Percentiles rank a stretch among this genome's conserved stretches.
These are phyloP conservation scores for Tipula confusa DNA, from an alignment of 2,888 invertebrate genomes.

Conservation along the genomic window DNA sequence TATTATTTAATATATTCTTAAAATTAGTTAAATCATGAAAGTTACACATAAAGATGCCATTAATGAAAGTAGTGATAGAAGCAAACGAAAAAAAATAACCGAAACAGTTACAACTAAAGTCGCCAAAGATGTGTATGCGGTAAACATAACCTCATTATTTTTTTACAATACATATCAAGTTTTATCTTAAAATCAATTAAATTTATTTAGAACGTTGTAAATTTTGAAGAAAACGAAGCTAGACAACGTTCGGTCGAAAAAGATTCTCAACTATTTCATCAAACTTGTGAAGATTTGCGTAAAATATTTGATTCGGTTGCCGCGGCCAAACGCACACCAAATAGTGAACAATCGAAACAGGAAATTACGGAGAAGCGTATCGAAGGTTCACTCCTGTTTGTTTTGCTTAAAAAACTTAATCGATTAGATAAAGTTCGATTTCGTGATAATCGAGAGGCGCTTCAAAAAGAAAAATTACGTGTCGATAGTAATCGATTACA, in stretches of 20 bases:
- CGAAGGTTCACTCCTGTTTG: conserved; percentile 70
- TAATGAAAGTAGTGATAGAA: conserved; percentile 31
- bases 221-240: conserved; percentile 72
- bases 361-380: conserved; percentile 65
- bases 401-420: conserved; percentile 85
- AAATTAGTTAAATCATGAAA: not conserved
- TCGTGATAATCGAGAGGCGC: conserved; percentile 72
- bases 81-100: conserved; percentile 31
- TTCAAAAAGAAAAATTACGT: conserved; percentile 77
- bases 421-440: conserved; percentile 84
- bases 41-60: conserved; percentile 31
- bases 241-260: conserved; percentile 59
- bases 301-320: conserved; percentile 65
- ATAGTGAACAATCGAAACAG: conserved; percentile 50
- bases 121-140: conserved; percentile 56
- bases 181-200: not conserved
- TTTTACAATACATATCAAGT: not conserved
- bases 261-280: conserved; percentile 63
- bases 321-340: conserved; percentile 57
- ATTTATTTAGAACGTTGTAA: conserved; percentile 58
- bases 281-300: conserved; percentile 66
- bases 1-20: not conserved
- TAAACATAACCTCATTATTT: conserved; percentile 41
- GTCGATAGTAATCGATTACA: conserved; percentile 88
- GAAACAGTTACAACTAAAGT: conserved; percentile 45